Base-by-base conservation (phyloP, 2,888 invertebrate species). In the Coremacera marginata region DNA sequence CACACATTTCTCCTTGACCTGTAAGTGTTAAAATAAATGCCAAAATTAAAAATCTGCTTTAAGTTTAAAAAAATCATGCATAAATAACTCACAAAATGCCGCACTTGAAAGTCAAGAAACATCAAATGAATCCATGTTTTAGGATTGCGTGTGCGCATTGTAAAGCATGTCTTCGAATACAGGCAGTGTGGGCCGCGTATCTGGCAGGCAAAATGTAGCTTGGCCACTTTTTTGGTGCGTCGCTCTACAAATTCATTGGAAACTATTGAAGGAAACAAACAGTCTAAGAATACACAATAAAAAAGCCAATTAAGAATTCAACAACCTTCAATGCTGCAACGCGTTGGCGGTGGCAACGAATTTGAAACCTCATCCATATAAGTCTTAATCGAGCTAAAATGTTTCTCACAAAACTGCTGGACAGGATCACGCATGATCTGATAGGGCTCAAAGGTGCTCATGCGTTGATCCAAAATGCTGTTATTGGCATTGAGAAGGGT, bases 341-440 rank as follows among this genome's bases (percentile, higher is more conserved):
- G 96, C 5, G 95, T 95, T 0, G 98, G 98, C 60, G 97, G 94
- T 16, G 98, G 98, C 85, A 98, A 91, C 84, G 94, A 91, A 79
- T 95, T 91, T 37, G 94, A 94, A 5, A 97, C 93, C 86, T 95
- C 95, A 83, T 95, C 95, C 94, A 98, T 97, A 86, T 96, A 98
- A 25, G 93, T 92, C 88, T 96, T 95, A 77, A 98, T 98, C 88
- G 97, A 97, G 82, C 95, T 94, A 81, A 97, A 90, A 87, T 98
- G 97, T 89, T 98, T 98, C 89, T 97, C 97, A 89, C 98, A 98
- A 90, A 98, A 98, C 89, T 98, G 97, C 86, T 97, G 96, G 57
- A 98, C 96, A 0, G 96, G 95, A 87, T 96, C 96, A 31, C 95
- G 89, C 95, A 96, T 95, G 60, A 89, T 89, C n/a, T 95, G 95